Evolutionary conservation across 2,888 invertebrate species (phyloP).

Genomic region (Tenodera sinensis): DNA sequence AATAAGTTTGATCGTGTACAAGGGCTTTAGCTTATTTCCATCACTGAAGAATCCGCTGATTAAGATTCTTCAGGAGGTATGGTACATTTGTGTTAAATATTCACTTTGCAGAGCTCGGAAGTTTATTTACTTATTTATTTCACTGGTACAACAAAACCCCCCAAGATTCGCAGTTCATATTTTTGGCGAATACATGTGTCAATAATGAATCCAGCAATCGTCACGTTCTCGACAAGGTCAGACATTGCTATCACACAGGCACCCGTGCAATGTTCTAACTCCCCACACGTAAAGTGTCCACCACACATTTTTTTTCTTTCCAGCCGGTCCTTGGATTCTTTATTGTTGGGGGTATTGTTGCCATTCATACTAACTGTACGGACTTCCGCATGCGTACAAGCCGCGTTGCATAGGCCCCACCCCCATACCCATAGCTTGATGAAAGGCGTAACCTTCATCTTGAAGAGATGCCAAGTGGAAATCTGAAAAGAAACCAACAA

Average conservation of each 20-base stretch:
- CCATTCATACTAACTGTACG: constrained; percentile 53
- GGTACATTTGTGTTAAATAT: background rate
- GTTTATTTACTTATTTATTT: background rate
- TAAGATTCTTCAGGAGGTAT: background rate
- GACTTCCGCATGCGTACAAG: constrained; percentile 50
- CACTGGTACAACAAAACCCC: background rate
- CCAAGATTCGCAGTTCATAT: background rate
- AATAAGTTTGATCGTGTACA: too few species aligned
- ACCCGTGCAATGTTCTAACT: background rate
- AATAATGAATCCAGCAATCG: background rate
- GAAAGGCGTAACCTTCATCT: constrained; percentile 52
- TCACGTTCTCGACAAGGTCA: background rate
- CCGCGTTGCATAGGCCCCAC: constrained; percentile 52
- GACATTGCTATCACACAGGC: background rate
- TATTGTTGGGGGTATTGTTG: constrained; percentile 36
- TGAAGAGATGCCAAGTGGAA: constrained; percentile 52
- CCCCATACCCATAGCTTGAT: constrained; percentile 52
- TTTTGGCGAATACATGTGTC: background rate
- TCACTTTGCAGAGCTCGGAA: background rate
- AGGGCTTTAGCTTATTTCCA: too few species aligned
- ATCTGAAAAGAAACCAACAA: constrained; percentile 43
- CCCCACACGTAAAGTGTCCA: background rate
- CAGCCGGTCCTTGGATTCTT: background rate
- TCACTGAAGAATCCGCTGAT: background rate
- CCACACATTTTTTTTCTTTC: background rate